Conservation (phyloP, 2,797 vertebrate species). For the Sylvilagus floridanus region DNA sequence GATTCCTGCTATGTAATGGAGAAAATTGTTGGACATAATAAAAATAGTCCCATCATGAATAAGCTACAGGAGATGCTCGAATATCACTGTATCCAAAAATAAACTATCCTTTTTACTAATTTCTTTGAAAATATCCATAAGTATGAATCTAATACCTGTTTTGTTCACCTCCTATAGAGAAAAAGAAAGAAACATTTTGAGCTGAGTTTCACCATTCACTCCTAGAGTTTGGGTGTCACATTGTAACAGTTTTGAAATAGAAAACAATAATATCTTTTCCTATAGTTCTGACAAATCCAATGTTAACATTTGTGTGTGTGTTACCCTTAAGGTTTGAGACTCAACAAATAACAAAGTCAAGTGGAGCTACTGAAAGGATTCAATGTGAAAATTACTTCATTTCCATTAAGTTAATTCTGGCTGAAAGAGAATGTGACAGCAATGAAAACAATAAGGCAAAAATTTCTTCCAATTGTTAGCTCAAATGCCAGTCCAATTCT, state of each 20-base stretch:
- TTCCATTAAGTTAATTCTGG: slow-evolving; percentile 16
- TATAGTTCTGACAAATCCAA: background rate
- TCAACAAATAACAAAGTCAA: slow-evolving; percentile 6
- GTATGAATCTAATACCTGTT: background rate
- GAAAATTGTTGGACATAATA: background rate
- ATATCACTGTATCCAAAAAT: background rate
- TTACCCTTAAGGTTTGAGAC: background rate
- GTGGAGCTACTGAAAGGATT: slow-evolving; percentile 17
- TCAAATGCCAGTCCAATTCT: background rate
- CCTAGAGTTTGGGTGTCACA: background rate
- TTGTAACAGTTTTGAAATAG: background rate
- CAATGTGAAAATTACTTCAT: background rate
- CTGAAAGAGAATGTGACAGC: slow-evolving; percentile 28
- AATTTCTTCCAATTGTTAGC: background rate
- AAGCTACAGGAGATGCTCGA: background rate
- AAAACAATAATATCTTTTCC: background rate
- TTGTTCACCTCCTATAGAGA: background rate
- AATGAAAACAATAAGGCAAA: slow-evolving; percentile 1
- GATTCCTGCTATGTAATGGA: background rate
- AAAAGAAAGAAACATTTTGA: background rate
- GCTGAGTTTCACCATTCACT: background rate
- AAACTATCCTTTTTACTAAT: background rate
- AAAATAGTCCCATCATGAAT: background rate
- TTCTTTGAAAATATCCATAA: background rate
- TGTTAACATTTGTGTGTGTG: background rate